Conservation (phyloP, 2,797 vertebrate species). For the Ceryle rudis region DNA sequence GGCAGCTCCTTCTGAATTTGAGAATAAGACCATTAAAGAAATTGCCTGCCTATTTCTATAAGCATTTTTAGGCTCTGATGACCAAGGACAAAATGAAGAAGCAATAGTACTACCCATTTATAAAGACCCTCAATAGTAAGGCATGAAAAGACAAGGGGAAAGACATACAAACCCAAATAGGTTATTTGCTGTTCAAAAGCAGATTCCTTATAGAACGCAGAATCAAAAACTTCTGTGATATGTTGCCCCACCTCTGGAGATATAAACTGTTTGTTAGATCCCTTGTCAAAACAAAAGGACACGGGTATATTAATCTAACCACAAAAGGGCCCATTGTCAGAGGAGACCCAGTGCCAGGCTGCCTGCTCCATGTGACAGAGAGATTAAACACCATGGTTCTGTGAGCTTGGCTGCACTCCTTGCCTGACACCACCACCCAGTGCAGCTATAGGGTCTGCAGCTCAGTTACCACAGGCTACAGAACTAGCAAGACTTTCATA, state of each 20-base stretch:
- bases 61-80: background rate
- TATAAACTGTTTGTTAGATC: conserved; percentile 55
- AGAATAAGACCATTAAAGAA: background rate
- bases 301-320: conserved; percentile 55
- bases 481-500: background rate
- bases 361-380: conserved; percentile 53
- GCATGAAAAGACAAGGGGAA: background rate
- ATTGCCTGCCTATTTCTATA: background rate
- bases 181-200: background rate
- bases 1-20: background rate
- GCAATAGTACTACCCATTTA: background rate
- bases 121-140: background rate
- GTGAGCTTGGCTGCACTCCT: background rate
- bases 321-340: conserved; percentile 62
- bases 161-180: background rate
- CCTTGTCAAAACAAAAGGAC: conserved; percentile 62
- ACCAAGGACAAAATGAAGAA: background rate
- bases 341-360: conserved; percentile 56
- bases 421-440: conserved; percentile 48
- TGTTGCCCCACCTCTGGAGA: conserved; percentile 27
- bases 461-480: background rate
- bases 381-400: conserved; percentile 16
- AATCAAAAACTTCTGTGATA: conserved; percentile 27
- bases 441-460: background rate
- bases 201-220: background rate